phyloP scores from a whole-genome alignment of 2,113 vertebrate genomes.

The Ochotona princeps region DNA sequence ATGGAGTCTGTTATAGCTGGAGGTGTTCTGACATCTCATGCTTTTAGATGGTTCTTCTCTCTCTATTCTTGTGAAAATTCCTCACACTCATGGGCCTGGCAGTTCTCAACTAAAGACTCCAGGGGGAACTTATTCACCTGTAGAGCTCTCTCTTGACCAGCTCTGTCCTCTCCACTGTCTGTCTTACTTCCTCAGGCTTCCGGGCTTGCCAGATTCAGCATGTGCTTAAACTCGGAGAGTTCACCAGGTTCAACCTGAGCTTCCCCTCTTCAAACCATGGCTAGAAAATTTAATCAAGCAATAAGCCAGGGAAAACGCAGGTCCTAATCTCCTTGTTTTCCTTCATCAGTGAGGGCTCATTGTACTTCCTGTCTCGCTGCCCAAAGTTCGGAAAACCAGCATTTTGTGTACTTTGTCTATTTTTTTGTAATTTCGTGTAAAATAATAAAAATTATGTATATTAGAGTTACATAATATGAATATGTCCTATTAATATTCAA shows the following conservation, averaged over 20 bases:
- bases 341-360: neutral
- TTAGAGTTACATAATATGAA: neutral
- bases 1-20: neutral
- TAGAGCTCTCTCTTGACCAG: neutral
- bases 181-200: no score
- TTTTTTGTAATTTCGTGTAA: neutral
- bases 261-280: neutral
- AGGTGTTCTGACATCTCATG: neutral
- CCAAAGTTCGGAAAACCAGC: neutral
- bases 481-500: neutral
- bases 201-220: no score
- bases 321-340: neutral
- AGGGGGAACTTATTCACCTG: neutral
- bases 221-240: neutral
- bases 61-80: neutral
- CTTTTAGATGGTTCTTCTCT: neutral
- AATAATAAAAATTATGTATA: neutral
- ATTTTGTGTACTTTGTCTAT: neutral
- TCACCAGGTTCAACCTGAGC: neutral
- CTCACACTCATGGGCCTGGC: neutral
- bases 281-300: neutral
- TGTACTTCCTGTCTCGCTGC: neutral
- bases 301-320: no score
- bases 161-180: neutral
- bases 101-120: neutral